These are phyloP conservation scores for Linyphia triangularis DNA, from an alignment of 2,888 invertebrate genomes.

Conservation along the genomic window DNA sequence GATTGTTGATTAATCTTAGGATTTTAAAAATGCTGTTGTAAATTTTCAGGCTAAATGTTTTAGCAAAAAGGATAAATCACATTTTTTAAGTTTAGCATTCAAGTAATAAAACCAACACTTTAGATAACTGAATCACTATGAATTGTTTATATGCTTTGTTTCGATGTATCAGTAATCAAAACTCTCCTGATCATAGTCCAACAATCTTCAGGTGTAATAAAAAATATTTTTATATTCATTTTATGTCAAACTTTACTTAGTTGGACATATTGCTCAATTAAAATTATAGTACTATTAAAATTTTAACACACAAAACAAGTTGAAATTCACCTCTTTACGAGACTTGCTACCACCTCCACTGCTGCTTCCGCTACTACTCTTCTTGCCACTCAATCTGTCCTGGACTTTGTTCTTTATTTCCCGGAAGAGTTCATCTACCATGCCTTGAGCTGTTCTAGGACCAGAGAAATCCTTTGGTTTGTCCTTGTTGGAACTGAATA, in stretches of 20 bases:
- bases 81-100: too few species aligned
- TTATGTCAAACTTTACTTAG: too few species aligned
- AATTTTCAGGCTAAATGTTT: too few species aligned
- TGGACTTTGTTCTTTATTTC: slow-evolving; percentile 88
- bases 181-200: too few species aligned
- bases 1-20: too few species aligned
- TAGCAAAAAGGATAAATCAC: too few species aligned
- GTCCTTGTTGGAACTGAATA: slow-evolving; percentile 91
- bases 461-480: slow-evolving; percentile 92
- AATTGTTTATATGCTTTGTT: too few species aligned
- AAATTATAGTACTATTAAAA: background rate
- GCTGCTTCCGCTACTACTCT: slow-evolving; percentile 79
- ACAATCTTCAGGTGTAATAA: background rate
- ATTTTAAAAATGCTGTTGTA: too few species aligned
- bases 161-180: too few species aligned
- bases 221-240: background rate
- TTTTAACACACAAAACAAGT: background rate
- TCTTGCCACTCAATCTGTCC: slow-evolving; percentile 83
- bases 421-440: slow-evolving; percentile 91
- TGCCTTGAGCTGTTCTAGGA: slow-evolving; percentile 89
- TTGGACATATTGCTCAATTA: too few species aligned
- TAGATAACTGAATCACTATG: too few species aligned
- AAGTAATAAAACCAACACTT: too few species aligned
- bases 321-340: slow-evolving; percentile 37
- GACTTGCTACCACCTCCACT: slow-evolving; percentile 76